Base-by-base conservation (phyloP, 2,113 vertebrate species). In the Agapornis roseicollis region DNA sequence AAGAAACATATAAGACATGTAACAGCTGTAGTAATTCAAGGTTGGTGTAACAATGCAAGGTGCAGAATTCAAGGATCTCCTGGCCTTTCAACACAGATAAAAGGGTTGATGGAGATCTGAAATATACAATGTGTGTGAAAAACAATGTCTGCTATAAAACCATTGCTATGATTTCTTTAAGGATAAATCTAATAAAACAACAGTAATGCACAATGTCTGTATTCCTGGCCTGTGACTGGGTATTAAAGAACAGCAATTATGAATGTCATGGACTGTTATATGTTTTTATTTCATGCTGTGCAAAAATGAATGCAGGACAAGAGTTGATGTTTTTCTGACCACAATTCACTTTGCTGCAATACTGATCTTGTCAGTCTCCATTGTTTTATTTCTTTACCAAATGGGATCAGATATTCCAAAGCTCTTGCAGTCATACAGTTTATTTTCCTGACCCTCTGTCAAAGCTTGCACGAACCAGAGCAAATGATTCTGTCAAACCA, bases 381-480 rank as follows among this genome's bases (percentile, higher is more conserved):
- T 89, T 94, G 69, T 72, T 96, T 91, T 89, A 27, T 56, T 96
- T 94, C 79, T 95, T 81, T 81, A 60, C 44, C 24, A 89, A 96
- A 85, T 69, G 6, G 18, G 24, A 52, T 80, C 46, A 85, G 68
- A 81, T 94, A 89, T 86, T 92, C 65, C 58, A 96, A 86, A 93
- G 52, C 20, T 69, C 28, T 72, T 88, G 17, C n/a, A 91, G 44
- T 63, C 25, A 82, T 89, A 77, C 20, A 52, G 52, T 87, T 94
- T 92, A 55, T 95, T 97, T 93, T 93, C 27, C 70, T 91, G 80
- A 88, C 69, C 80, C 22, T 92, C 65, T 85, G 68, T 86, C 71
- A 88, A 60, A 94, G 49, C 44, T 79, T 89, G 19, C 23, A 60
- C 52, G 41, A 91, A 92, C 49, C 49, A 94, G 7, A 91, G 55